Percentiles rank a stretch among this genome's conserved stretches.
Conservation (phyloP, 1,140 invertebrate species). For the Drosophila biarmipes region DNA sequence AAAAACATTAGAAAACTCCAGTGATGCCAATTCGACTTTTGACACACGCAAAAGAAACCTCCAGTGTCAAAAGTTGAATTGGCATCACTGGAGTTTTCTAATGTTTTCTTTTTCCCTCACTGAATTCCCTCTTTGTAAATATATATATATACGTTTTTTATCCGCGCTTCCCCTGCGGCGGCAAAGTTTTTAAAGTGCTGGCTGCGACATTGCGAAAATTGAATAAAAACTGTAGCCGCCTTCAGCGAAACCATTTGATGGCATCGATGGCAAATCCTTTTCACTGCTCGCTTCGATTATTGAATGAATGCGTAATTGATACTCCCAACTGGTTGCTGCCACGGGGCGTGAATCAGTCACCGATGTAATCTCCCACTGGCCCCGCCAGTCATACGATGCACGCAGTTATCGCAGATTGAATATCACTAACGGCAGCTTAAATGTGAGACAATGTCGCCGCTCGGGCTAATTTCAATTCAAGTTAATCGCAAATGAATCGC, state of each 20-base stretch:
- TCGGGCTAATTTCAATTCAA: slow-evolving; percentile 70
- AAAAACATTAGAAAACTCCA: slow-evolving; percentile 64
- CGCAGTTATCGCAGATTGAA: slow-evolving; percentile 39
- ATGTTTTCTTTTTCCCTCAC: slow-evolving; percentile 58
- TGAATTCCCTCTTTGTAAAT: slow-evolving; percentile 9
- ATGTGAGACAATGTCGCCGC: slow-evolving; percentile 42
- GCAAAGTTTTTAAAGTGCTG: slow-evolving; percentile 58
- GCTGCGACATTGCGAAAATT: slow-evolving; percentile 56
- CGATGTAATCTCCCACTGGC: slow-evolving; percentile 16
- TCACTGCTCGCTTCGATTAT: slow-evolving; percentile 36
- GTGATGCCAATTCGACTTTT: not conserved
- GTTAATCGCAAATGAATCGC: slow-evolving; percentile 67
- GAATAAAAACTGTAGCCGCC: slow-evolving; percentile 71
- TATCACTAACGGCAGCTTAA: slow-evolving; percentile 33
- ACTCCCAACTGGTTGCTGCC: slow-evolving; percentile 55
- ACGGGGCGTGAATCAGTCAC: slow-evolving; percentile 20
- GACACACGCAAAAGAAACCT: too few relatives aligned
- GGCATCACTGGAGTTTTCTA: slow-evolving; percentile 42
- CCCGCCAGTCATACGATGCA: not conserved
- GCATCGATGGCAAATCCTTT: slow-evolving; percentile 56
- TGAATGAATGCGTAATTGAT: slow-evolving; percentile 78
- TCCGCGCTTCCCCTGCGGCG: slow-evolving; percentile 1
- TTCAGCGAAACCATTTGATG: slow-evolving; percentile 40
- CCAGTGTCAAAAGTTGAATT: not conserved
- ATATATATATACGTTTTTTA: slow-evolving; percentile 3